A percentile compares a stretch with the other conserved stretches of the same genome.
phyloP scores from a whole-genome alignment of 2,888 invertebrate genomes.

The Drosophila recens region DNA sequence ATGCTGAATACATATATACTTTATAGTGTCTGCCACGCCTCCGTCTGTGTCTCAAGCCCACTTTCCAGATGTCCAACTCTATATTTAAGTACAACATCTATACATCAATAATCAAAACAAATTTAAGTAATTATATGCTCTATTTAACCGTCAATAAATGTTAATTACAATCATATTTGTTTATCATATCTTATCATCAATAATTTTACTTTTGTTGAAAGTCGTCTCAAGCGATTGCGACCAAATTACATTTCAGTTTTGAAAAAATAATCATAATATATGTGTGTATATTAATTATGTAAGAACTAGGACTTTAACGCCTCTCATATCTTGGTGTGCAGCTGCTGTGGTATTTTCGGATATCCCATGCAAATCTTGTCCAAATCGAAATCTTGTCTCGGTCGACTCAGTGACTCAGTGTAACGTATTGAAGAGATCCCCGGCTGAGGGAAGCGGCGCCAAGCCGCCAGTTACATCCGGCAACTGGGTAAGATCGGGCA shows the following conservation, averaged over 20 bases:
- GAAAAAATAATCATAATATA: constrained; percentile 17
- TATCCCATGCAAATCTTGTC: neutral
- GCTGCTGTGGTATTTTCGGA: constrained; percentile 15
- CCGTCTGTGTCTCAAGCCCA: no score
- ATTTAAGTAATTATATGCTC: constrained; percentile 37
- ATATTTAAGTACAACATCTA: no score
- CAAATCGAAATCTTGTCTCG: neutral
- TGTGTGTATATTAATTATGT: constrained; percentile 15
- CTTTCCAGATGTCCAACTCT: no score
- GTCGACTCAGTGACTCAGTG: constrained; percentile 54
- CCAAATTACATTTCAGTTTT: constrained; percentile 11
- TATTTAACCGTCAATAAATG: constrained; percentile 57
- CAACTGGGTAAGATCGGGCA: constrained; percentile 96
- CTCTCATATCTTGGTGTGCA: constrained; percentile 21
- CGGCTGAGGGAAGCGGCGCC: constrained; percentile 97
- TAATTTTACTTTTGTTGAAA: constrained; percentile 28
- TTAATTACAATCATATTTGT: constrained; percentile 30
- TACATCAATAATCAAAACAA: neutral
- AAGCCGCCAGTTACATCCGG: constrained; percentile 97
- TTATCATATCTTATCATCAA: constrained; percentile 7
- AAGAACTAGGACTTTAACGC: constrained; percentile 27
- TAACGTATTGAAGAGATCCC: constrained; percentile 93
- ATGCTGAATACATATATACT: no score
- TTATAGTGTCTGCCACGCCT: no score
- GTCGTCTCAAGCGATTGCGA: constrained; percentile 10